These are phyloP conservation scores for Eupeodes luniger DNA, from an alignment of 2,888 invertebrate genomes.

Conservation along the genomic window DNA sequence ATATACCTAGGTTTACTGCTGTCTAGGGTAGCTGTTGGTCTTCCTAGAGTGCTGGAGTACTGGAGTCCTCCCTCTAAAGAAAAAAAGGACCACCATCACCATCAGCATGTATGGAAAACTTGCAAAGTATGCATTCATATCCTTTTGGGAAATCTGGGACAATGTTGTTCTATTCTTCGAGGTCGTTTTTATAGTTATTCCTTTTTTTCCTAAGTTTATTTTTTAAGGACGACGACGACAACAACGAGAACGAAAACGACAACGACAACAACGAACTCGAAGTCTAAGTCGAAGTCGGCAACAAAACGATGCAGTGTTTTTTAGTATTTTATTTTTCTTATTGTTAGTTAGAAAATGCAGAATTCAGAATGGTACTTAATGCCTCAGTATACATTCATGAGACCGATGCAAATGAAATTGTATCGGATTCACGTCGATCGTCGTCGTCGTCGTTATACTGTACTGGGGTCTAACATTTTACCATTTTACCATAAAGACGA, in stretches of 20 bases:
- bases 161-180: slow-evolving; percentile 72
- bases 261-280: slow-evolving; percentile 5
- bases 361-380: slow-evolving; percentile 68
- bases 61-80: no score
- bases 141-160: slow-evolving; percentile 74
- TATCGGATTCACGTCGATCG: slow-evolving; percentile 59
- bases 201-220: slow-evolving; percentile 9
- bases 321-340: slow-evolving; percentile 21
- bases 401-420: slow-evolving; percentile 73
- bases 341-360: slow-evolving; percentile 45
- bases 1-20: slow-evolving; percentile 24
- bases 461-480: slow-evolving; percentile 31
- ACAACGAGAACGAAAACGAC: slow-evolving; percentile 1
- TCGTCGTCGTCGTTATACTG: slow-evolving; percentile 18
- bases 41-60: no score
- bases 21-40: slow-evolving; percentile 36
- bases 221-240: slow-evolving; percentile 8
- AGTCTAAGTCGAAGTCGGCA: background rate
- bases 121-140: slow-evolving; percentile 74
- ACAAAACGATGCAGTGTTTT: slow-evolving; percentile 8
- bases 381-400: slow-evolving; percentile 74
- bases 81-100: no score
- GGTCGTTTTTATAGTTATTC: slow-evolving; percentile 44
- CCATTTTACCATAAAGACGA: slow-evolving; percentile 22
- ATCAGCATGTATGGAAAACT: slow-evolving; percentile 49